Evolutionary conservation across 1,140 invertebrate genomes (phyloP).

Genomic region (Lepeophtheirus salmonis): DNA sequence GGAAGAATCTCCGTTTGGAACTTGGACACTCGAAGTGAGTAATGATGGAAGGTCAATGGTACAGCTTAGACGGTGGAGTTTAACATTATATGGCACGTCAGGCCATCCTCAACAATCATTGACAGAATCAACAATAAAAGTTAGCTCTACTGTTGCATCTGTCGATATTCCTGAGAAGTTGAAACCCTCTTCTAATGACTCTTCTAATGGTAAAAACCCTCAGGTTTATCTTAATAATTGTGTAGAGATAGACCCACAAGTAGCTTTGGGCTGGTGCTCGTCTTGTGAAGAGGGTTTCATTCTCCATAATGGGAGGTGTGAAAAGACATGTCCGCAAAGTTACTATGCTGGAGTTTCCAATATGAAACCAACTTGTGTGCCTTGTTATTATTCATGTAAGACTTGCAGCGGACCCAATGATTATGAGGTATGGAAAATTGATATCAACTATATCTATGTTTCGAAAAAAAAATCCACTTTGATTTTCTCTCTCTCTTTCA

Average conservation of each 20-base stretch:
- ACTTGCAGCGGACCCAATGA: conserved; percentile 35
- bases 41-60: conserved; percentile 68
- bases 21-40: conserved; percentile 79
- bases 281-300: conserved; percentile 28
- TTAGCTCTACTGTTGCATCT: background rate
- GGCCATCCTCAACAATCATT: conserved; percentile 16
- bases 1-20: conserved; percentile 79
- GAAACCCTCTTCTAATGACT: background rate
- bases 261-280: conserved; percentile 25
- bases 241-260: background rate
- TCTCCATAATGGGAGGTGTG: conserved; percentile 28
- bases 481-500: background rate
- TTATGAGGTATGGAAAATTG: conserved; percentile 27
- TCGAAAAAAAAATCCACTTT: background rate
- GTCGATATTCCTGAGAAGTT: conserved; percentile 1
- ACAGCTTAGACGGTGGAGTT: conserved; percentile 2
- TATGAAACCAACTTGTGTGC: conserved; percentile 24
- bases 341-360: conserved; percentile 15
- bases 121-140: background rate
- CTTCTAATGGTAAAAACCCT: background rate
- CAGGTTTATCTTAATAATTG: background rate
- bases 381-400: conserved; percentile 40
- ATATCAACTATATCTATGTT: background rate
- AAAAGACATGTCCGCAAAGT: conserved; percentile 28
- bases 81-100: conserved; percentile 10